A percentile compares a stretch with the other conserved stretches of the same genome.
These are phyloP conservation scores for Calonectris borealis DNA, from an alignment of 2,113 vertebrate species.

Conservation along the genomic window DNA sequence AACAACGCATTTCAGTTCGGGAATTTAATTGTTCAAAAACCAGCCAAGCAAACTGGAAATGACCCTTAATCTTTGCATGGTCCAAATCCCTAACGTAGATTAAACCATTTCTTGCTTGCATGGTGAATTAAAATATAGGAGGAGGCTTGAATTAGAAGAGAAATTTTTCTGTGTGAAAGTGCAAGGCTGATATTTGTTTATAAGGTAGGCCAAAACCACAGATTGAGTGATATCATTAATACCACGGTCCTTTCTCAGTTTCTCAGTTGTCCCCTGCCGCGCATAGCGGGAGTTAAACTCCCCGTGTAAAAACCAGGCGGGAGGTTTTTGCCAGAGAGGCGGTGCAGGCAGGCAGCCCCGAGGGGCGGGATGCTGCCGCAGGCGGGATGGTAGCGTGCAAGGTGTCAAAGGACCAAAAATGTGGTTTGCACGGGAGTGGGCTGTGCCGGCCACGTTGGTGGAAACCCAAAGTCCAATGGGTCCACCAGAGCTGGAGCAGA, in stretches of 20 bases:
- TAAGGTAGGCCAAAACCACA: neutral
- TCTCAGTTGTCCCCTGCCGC: neutral
- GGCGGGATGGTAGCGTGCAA: neutral
- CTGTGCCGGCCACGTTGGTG: neutral
- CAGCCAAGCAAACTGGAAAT: neutral
- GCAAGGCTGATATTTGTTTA: neutral
- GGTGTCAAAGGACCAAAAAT: neutral
- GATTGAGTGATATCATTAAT: neutral
- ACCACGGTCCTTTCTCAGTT: neutral
- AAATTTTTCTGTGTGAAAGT: neutral
- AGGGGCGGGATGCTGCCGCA: neutral
- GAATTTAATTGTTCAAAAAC: neutral
- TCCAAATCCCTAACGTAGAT: neutral
- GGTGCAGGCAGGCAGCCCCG: rapidly evolving
- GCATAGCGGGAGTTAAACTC: neutral
- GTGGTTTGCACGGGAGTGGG: neutral
- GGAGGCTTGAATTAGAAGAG: neutral
- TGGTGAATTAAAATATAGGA: neutral
- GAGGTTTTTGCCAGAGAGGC: neutral
- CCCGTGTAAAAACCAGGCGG: rapidly evolving
- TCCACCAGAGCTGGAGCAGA: neutral
- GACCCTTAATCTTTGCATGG: neutral
- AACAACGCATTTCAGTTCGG: neutral
- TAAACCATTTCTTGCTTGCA: neutral
- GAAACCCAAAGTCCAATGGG: rapidly evolving